Base-by-base conservation (phyloP, 2,113 vertebrate species). In the Triplophysa rosa region DNA sequence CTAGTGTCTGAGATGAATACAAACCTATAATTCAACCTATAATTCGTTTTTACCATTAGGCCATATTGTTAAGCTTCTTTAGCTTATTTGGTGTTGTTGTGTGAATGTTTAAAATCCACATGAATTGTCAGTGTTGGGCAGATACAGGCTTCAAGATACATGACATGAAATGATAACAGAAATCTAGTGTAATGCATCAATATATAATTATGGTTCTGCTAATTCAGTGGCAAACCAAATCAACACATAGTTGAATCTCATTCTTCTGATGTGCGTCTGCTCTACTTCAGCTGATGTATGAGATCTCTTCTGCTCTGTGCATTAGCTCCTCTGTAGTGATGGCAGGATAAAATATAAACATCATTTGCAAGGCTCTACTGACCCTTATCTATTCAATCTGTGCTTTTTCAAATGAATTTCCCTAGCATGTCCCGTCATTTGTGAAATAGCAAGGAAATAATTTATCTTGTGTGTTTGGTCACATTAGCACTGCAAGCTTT, bases 381-480 rank as follows among this genome's bases (percentile, higher is more conserved):
- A 62, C 33, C 3, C 13, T 58, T 21, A 21, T 26, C 26, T 19
- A 23, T 62, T 13, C 0, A 16, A 21, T 47, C 40, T 62, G 24
- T 42, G 10, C 21, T 47, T 62, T 74, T 45, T 74, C 54, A 21
- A 33, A 19, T 24, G 14, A 73, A 73, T 61, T 45, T 37, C 71
- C 21, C 37, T 63, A 2, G 23, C 13, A 45, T 54, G 1, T 54
- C 42, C 19, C 17, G 33, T 52, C 24, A 33, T 65, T 54, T 65
- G 73, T 76, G 26, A 84, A 80, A 87, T 80, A 14, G 72, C 81
- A 84, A 78, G 13, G 29, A 75, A 70, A 66, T 83, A 45, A 81
- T 89, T 87, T 84, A 84, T 81, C 81, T 84, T 79, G 83, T 80
- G 68, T 80, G 33, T 88, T 85, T 77, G 29, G 42, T 33, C 62